Conservation (phyloP, 1,140 invertebrate genomes). For the Drosophila rufa region DNA sequence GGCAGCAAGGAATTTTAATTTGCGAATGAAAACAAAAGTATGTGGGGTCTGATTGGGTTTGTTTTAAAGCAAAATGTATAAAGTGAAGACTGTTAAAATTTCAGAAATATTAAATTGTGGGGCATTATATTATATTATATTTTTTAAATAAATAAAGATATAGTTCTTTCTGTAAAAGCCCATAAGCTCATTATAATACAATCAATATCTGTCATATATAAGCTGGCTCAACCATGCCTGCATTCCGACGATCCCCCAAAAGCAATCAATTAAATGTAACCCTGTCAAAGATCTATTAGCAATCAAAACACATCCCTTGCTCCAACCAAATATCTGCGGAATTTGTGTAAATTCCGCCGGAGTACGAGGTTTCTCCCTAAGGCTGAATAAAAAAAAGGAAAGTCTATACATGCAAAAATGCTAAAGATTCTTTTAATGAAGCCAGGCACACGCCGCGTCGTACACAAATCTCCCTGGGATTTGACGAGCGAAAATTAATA, state of each 20-base stretch:
- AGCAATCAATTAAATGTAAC: conserved; percentile 27
- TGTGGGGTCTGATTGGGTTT: not conserved
- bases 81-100: not conserved
- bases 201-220: not conserved
- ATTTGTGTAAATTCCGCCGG: conserved; percentile 46
- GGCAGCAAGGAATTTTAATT: conserved; percentile 59
- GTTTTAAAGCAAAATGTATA: not conserved
- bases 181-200: no score
- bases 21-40: conserved; percentile 16
- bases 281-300: conserved; percentile 18
- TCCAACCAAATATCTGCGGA: conserved; percentile 26
- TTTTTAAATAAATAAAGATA: no score
- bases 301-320: conserved; percentile 37
- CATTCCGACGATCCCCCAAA: not conserved
- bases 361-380: not conserved
- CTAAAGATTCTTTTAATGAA: conserved; percentile 74
- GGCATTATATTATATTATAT: no score
- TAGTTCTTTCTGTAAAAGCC: no score
- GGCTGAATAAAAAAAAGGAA: not conserved
- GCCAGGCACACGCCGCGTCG: conserved; percentile 23
- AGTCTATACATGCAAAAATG: conserved; percentile 49
- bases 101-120: not conserved
- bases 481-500: conserved; percentile 75
- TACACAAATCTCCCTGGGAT: conserved; percentile 71
- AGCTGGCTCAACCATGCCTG: not conserved